Conservation (phyloP, 1,140 invertebrate genomes). For the Lepidurus couesii region DNA sequence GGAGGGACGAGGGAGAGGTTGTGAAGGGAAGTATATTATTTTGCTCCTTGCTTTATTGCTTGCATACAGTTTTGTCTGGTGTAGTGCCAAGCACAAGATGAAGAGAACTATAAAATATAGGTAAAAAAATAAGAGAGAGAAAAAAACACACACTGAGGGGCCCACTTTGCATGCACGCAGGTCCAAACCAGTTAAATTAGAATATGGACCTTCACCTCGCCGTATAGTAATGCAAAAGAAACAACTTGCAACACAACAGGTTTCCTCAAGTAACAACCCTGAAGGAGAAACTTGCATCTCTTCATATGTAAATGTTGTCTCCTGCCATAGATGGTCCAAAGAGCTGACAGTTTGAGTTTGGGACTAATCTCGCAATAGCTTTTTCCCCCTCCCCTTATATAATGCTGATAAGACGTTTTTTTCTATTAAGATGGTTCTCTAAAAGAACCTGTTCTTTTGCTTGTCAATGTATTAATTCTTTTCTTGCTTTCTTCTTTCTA, state of each 20-base stretch:
- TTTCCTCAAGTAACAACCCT: slow-evolving; percentile 4
- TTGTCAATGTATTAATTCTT: background rate
- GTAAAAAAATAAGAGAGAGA: background rate
- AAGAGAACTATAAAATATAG: background rate
- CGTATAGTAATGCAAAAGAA: background rate
- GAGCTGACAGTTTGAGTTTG: slow-evolving; percentile 1
- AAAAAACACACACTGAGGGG: background rate
- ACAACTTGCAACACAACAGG: background rate
- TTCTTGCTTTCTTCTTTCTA: background rate
- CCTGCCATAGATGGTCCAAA: background rate
- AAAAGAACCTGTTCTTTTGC: slow-evolving; percentile 2
- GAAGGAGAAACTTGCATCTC: slow-evolving; percentile 14
- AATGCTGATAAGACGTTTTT: background rate
- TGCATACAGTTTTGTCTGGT: too few species aligned
- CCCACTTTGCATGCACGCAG: slow-evolving; percentile 17
- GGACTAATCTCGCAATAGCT: background rate
- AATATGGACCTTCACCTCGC: slow-evolving; percentile 14
- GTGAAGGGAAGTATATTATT: too few species aligned
- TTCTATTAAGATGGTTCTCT: background rate
- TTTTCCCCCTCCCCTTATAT: background rate
- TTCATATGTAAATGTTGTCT: slow-evolving; percentile 15
- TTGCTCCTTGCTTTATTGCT: too few species aligned
- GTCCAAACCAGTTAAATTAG: slow-evolving; percentile 19
- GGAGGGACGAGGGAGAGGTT: slow-evolving; percentile 15
- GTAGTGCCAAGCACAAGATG: background rate